Percentiles rank a stretch among this genome's conserved stretches.
phyloP scores from a whole-genome alignment of 2,113 vertebrate genomes.

The Cyanocitta stelleri region DNA sequence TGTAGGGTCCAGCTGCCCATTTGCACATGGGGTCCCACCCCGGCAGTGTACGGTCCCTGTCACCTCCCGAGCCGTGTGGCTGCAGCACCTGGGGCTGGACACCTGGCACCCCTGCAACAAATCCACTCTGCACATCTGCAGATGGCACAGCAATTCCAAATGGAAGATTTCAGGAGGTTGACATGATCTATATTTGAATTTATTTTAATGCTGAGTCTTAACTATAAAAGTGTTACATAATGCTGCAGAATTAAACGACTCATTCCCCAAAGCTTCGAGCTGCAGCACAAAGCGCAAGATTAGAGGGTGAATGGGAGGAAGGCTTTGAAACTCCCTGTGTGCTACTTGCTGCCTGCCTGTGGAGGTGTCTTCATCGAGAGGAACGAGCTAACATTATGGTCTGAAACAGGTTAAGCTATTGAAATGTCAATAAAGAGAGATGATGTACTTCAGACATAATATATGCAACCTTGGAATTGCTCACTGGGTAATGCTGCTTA shows the following conservation, averaged over 20 bases:
- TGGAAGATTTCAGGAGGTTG: background rate
- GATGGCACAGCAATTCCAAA: background rate
- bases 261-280: background rate
- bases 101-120: background rate
- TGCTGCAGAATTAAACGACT: background rate
- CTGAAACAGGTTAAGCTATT: background rate
- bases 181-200: background rate
- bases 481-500: background rate
- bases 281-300: background rate
- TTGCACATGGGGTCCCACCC: background rate
- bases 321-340: background rate
- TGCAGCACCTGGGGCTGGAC: background rate
- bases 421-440: background rate
- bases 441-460: background rate
- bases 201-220: background rate
- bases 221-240: background rate
- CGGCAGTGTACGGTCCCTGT: fast-evolving
- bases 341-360: background rate
- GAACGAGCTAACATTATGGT: background rate
- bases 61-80: background rate
- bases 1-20: background rate
- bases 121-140: background rate
- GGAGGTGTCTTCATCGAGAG: background rate
- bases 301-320: background rate
- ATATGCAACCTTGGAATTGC: background rate